phyloP scores from a whole-genome alignment of 1,140 invertebrate species.

The Bombus confusus region DNA sequence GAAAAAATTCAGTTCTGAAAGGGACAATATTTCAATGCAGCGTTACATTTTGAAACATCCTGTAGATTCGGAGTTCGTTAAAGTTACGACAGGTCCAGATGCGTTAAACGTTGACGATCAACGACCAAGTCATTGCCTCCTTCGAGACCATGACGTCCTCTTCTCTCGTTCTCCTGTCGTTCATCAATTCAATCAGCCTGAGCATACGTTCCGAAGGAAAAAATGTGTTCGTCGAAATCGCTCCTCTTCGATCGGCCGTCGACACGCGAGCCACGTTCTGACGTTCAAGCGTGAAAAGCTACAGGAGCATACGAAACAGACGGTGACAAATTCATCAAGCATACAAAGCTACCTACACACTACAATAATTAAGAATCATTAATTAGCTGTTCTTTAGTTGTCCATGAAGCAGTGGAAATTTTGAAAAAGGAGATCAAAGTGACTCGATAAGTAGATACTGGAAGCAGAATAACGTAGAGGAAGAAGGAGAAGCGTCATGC shows the following conservation, averaged over 20 bases:
- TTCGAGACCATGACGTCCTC: slow-evolving; percentile 2
- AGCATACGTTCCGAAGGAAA: background rate
- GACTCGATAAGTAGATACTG: background rate
- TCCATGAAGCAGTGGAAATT: background rate
- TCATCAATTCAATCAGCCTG: slow-evolving; percentile 10
- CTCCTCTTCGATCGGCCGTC: slow-evolving; percentile 48
- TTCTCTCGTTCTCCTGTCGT: background rate
- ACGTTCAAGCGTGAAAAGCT: slow-evolving; percentile 20
- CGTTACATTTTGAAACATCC: background rate
- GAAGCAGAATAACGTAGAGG: background rate
- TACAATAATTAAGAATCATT: background rate
- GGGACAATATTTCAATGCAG: background rate
- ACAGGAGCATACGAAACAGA: slow-evolving; percentile 7
- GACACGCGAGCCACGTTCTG: slow-evolving; percentile 25
- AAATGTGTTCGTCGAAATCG: slow-evolving; percentile 11
- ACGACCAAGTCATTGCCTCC: slow-evolving; percentile 21
- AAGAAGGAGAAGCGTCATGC: slow-evolving; percentile 1
- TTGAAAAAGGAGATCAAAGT: background rate
- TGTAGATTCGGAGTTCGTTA: background rate
- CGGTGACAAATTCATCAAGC: background rate
- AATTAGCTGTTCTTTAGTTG: background rate
- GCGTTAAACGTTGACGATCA: slow-evolving; percentile 2
- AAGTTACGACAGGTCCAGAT: background rate
- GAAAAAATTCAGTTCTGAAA: background rate
- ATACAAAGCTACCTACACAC: background rate